A percentile compares a stretch with the other conserved stretches of the same genome.
Evolutionary conservation across 2,113 vertebrate genomes (phyloP).

Genomic region (Octodon degus): DNA sequence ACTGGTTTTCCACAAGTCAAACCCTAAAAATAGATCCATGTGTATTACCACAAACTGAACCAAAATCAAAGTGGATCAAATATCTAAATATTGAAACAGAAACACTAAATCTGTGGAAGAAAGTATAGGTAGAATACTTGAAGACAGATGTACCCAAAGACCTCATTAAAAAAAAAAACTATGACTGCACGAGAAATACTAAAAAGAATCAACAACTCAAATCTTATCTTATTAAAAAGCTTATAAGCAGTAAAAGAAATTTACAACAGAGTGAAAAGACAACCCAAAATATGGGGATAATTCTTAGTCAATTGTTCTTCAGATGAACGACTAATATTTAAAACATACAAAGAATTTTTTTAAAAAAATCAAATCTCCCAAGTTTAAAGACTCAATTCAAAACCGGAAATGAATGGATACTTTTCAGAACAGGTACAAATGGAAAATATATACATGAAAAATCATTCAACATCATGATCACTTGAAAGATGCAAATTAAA

Average conservation of each 20-base stretch:
- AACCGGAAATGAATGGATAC: not conserved
- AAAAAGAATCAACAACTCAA: not conserved
- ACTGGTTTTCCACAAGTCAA: not conserved
- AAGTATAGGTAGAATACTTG: not conserved
- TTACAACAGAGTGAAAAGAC: not conserved
- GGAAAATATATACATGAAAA: not conserved
- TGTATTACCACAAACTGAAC: not conserved
- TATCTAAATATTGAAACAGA: not conserved
- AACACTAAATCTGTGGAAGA: not conserved
- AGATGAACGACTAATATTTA: not conserved
- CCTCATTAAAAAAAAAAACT: not conserved
- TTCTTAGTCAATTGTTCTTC: not conserved
- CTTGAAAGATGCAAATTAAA: not conserved
- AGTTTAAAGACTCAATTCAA: not conserved
- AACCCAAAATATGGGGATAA: not conserved
- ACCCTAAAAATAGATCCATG: not conserved
- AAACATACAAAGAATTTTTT: not conserved
- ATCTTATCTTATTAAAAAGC: not conserved
- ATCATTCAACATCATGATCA: not conserved
- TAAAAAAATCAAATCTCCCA: not conserved
- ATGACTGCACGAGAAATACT: not conserved
- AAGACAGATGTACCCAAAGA: not conserved
- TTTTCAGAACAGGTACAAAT: not conserved
- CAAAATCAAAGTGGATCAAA: not conserved
- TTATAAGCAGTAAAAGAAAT: not conserved